These are phyloP conservation scores for Trichomycterus rosablanca DNA, from an alignment of 2,113 vertebrate genomes.

Conservation along the genomic window DNA sequence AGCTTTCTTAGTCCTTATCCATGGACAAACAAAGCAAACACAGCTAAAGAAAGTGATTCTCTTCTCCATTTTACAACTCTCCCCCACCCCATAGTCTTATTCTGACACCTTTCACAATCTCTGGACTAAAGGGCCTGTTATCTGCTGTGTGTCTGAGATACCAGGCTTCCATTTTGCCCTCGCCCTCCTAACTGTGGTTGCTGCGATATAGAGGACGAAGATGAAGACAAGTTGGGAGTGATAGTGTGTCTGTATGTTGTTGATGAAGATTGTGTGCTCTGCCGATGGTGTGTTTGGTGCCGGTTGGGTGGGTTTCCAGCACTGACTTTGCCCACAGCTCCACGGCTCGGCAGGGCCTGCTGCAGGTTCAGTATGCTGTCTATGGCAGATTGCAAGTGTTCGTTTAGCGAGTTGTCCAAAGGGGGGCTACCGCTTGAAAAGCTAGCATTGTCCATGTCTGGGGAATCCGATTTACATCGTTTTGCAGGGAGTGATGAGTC, in stretches of 20 bases:
- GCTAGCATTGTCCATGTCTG: slow-evolving; percentile 89
- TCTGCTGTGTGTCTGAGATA: slow-evolving; percentile 90
- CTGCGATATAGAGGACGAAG: slow-evolving; percentile 73
- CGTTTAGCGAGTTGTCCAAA: slow-evolving; percentile 82
- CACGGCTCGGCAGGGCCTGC: slow-evolving; percentile 68
- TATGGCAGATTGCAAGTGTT: slow-evolving; percentile 92
- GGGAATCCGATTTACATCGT: slow-evolving; percentile 79
- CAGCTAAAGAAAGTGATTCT: slow-evolving; percentile 55
- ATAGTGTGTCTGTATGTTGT: slow-evolving; percentile 63
- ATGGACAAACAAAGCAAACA: slow-evolving; percentile 63
- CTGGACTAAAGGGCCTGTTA: slow-evolving; percentile 67
- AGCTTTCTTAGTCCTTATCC: slow-evolving; percentile 43
- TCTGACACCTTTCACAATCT: slow-evolving; percentile 4
- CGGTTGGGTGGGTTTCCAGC: slow-evolving; percentile 51
- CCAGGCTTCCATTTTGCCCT: slow-evolving; percentile 83
- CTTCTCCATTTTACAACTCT: no score
- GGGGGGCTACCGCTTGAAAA: slow-evolving; percentile 91
- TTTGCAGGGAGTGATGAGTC: slow-evolving; percentile 75
- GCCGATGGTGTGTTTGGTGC: slow-evolving; percentile 50
- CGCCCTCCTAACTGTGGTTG: slow-evolving; percentile 72
- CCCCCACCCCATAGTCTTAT: slow-evolving; percentile 43
- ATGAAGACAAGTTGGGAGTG: slow-evolving; percentile 65
- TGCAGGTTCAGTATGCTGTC: slow-evolving; percentile 96
- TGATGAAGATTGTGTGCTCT: slow-evolving; percentile 53
- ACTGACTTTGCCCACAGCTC: slow-evolving; percentile 48